Conservation (phyloP, 2,797 vertebrate species). For the Scleropages formosus region DNA sequence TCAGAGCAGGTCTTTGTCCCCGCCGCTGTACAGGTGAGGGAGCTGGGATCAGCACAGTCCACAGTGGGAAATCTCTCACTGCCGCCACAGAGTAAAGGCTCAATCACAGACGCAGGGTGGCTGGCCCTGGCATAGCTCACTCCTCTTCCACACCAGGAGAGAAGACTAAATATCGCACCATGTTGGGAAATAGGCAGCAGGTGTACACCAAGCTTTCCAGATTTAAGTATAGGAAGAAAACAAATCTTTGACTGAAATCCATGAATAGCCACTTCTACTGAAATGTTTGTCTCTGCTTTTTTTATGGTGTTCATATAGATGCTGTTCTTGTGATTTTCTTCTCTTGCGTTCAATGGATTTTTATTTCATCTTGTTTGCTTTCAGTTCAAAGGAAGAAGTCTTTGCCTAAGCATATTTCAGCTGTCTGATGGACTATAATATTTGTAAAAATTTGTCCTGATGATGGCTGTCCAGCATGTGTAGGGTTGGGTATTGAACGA, state of each 20-base stretch:
- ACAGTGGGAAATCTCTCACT: conserved; percentile 43
- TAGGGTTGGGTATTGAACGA: no score
- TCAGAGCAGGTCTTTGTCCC: conserved; percentile 18
- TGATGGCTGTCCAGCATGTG: conserved; percentile 7
- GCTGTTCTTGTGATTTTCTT: not conserved
- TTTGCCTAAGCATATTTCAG: not conserved
- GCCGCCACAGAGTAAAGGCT: conserved; percentile 52
- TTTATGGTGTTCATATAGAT: no score
- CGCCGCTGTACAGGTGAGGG: conserved; percentile 1
- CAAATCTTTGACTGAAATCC: not conserved
- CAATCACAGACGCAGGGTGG: conserved; percentile 44
- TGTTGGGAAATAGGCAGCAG: conserved; percentile 21
- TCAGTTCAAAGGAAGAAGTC: not conserved
- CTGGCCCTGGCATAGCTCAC: not conserved
- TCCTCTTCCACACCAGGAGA: conserved; percentile 14
- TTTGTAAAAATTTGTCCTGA: not conserved
- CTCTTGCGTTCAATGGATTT: conserved; percentile 4
- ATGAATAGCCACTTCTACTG: conserved; percentile 4
- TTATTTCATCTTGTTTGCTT: not conserved
- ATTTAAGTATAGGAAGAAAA: not conserved
- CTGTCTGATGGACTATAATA: not conserved
- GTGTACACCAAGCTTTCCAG: not conserved
- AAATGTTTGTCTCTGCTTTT: not conserved
- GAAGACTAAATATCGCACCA: conserved; percentile 16
- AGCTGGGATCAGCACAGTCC: conserved; percentile 21